Percentiles rank a stretch among this genome's conserved stretches.
Evolutionary conservation across 2,888 invertebrate genomes (phyloP).

Genomic region (Pocota personata): DNA sequence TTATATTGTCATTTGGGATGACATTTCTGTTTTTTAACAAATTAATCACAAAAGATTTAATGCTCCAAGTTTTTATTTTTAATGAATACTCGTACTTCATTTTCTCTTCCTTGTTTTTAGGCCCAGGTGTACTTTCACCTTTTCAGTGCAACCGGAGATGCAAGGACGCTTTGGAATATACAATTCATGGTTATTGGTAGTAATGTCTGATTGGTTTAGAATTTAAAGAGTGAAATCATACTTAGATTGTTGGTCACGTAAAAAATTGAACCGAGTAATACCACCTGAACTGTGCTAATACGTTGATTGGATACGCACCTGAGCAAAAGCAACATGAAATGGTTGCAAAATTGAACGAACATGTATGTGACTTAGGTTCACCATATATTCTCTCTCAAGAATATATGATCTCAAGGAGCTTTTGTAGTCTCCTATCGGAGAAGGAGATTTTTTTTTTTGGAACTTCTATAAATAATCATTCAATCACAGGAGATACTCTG

Average conservation of each 20-base stretch:
- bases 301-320: neutral
- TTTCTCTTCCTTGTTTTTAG: no score
- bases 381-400: no score
- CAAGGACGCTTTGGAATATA: neutral
- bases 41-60: neutral
- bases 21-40: neutral
- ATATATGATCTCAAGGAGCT: no score
- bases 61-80: no score
- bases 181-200: neutral
- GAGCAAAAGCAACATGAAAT: no score
- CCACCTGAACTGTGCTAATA: neutral
- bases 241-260: conserved; percentile 45
- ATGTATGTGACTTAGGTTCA: no score
- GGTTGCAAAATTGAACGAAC: no score
- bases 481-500: no score
- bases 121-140: neutral
- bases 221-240: neutral
- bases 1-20: neutral
- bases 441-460: no score
- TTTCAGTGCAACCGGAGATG: neutral
- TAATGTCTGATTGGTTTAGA: conserved; percentile 19
- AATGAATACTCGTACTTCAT: no score
- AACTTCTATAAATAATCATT: no score
- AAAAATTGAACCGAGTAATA: conserved; percentile 15
- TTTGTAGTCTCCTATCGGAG: no score